Evolutionary conservation across 1,140 invertebrate genomes (phyloP).

Genomic region (Cotesia vestalis): DNA sequence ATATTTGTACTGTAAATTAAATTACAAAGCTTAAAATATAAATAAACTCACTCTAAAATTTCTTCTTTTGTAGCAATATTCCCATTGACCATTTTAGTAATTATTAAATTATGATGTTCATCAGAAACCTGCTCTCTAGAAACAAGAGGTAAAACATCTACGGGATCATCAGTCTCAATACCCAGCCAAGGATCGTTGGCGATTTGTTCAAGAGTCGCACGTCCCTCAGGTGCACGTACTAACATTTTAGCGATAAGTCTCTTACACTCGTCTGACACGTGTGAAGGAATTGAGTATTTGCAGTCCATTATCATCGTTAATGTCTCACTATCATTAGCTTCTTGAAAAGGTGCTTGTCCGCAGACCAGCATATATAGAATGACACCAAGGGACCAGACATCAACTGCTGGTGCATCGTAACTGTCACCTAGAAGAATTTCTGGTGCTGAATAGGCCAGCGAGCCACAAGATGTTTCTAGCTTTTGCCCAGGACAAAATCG

Average conservation of each 20-base stretch:
- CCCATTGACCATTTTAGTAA: constrained; percentile 96
- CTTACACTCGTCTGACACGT: constrained; percentile 88
- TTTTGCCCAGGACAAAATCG: constrained; percentile 97
- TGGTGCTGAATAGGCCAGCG: constrained; percentile 97
- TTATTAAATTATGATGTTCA: constrained; percentile 89
- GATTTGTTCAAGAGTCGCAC: constrained; percentile 89
- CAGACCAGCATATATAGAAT: constrained; percentile 99
- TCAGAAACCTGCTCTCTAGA: constrained; percentile 86
- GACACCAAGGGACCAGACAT: constrained; percentile 98
- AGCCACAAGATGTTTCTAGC: constrained; percentile 98
- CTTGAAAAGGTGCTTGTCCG: constrained; percentile 96
- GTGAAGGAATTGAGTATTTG: constrained; percentile 92
- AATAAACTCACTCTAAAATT: constrained; percentile 80
- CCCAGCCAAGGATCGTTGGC: constrained; percentile 88
- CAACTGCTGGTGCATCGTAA: constrained; percentile 93
- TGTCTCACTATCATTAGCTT: constrained; percentile 99
- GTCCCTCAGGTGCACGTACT: constrained; percentile 88
- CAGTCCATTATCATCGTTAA: constrained; percentile 99
- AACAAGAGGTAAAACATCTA: constrained; percentile 79
- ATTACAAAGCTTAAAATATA: constrained; percentile 7
- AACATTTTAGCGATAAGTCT: constrained; percentile 91
- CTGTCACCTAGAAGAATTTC: constrained; percentile 97
- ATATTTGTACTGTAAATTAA: background rate
- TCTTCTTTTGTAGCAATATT: constrained; percentile 93
- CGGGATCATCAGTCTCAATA: constrained; percentile 63